A percentile compares a stretch with the other conserved stretches of the same genome.
Evolutionary conservation across 1,140 invertebrate species (phyloP).

Genomic region (Orchestia grillus): DNA sequence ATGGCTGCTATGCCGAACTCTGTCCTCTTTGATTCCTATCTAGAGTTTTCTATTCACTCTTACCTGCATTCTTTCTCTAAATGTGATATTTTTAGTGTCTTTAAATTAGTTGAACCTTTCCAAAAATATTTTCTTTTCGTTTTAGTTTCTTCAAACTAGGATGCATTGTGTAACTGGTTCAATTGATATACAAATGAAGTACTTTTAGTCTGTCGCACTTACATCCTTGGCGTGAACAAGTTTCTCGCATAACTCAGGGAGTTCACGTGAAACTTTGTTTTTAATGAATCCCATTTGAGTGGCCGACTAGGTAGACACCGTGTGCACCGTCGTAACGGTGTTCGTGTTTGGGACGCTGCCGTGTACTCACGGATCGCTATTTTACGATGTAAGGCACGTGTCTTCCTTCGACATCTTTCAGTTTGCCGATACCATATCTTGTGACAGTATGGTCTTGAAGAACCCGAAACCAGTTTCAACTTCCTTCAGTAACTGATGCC

Average conservation of each 20-base stretch:
- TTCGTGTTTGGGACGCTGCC: background rate
- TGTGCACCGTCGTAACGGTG: background rate
- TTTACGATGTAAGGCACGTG: background rate
- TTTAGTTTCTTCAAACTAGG: background rate
- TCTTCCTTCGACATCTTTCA: background rate
- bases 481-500: background rate
- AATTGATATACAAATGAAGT: background rate
- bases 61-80: background rate
- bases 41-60: background rate
- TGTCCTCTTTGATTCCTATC: background rate
- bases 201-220: background rate
- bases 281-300: background rate
- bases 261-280: background rate
- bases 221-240: background rate
- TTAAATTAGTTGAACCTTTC: background rate
- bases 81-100: background rate
- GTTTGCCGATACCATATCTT: conserved; percentile 1
- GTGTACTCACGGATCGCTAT: background rate
- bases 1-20: background rate
- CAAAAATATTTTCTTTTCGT: background rate
- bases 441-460: background rate
- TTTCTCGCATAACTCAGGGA: background rate
- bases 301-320: background rate
- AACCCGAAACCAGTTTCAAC: background rate
- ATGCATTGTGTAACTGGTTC: background rate